These are phyloP conservation scores for Siniperca chuatsi DNA, from an alignment of 2,113 vertebrate genomes.

Conservation along the genomic window DNA sequence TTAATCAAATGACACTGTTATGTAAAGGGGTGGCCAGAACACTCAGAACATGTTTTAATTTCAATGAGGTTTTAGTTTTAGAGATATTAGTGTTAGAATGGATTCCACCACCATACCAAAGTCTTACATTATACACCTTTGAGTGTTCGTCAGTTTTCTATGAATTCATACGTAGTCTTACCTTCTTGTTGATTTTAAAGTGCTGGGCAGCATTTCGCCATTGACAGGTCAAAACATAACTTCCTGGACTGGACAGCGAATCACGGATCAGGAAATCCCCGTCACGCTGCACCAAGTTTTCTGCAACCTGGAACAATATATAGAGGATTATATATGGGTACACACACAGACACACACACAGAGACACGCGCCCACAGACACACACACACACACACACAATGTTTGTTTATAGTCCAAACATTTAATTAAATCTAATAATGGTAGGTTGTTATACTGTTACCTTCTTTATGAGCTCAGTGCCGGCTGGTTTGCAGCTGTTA, in stretches of 20 bases:
- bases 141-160: not conserved
- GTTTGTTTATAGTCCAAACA: conserved; percentile 64
- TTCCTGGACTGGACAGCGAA: conserved; percentile 94
- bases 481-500: conserved; percentile 10
- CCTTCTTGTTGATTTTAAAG: conserved; percentile 94
- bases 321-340: not conserved
- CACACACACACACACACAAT: conserved; percentile 4
- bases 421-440: conserved; percentile 53
- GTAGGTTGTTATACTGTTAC: conserved; percentile 5
- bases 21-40: not conserved
- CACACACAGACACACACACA: conserved; percentile 1
- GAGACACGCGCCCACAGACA: conserved; percentile 8
- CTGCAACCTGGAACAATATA: conserved; percentile 87
- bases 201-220: conserved; percentile 95
- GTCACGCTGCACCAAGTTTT: conserved; percentile 92
- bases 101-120: not conserved
- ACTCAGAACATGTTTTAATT: not conserved
- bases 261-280: conserved; percentile 97
- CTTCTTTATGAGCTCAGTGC: conserved; percentile 24
- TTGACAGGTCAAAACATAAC: conserved; percentile 96
- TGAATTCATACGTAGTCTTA: not conserved
- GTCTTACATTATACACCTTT: not conserved
- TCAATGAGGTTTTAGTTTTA: not conserved
- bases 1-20: not conserved
- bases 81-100: not conserved